phyloP scores from a whole-genome alignment of 1,140 invertebrate species.

The Megathymus violae region DNA sequence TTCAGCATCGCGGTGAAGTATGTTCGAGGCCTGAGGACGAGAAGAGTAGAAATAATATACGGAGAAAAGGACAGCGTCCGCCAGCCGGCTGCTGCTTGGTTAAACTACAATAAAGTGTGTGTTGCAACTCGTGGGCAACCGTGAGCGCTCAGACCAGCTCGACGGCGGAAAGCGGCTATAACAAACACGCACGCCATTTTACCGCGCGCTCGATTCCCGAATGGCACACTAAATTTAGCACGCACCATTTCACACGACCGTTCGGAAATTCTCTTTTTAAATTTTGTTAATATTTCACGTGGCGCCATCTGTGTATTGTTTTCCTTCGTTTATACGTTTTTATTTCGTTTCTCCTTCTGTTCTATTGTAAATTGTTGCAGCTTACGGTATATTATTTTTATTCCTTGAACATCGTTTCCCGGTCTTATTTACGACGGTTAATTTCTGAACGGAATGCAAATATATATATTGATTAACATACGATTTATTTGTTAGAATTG shows the following conservation, averaged over 20 bases:
- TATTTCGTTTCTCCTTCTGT: constrained; percentile 45
- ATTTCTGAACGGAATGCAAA: too few relatives aligned
- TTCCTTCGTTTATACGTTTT: constrained; percentile 43
- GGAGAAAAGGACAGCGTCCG: too few relatives aligned
- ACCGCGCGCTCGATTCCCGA: constrained; percentile 34
- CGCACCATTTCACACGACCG: constrained; percentile 52
- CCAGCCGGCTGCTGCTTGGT: too few relatives aligned
- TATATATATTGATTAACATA: too few relatives aligned
- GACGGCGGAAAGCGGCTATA: constrained; percentile 28
- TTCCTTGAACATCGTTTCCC: not conserved
- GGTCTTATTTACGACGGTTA: too few relatives aligned
- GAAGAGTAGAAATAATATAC: too few relatives aligned
- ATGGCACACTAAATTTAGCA: constrained; percentile 54
- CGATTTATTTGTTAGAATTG: too few relatives aligned
- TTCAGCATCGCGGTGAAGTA: too few relatives aligned
- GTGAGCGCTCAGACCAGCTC: not conserved
- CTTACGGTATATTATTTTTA: constrained; percentile 28
- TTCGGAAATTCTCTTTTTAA: constrained; percentile 54
- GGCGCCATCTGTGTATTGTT: constrained; percentile 54
- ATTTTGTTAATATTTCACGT: constrained; percentile 63
- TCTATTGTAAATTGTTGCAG: constrained; percentile 40
- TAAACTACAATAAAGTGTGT: too few relatives aligned
- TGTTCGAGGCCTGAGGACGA: too few relatives aligned
- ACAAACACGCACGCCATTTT: constrained; percentile 35
- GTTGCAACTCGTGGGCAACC: too few relatives aligned